A percentile compares a stretch with the other conserved stretches of the same genome.
These are phyloP conservation scores for Dusona sp. DNA, from an alignment of 2,888 invertebrate species.

Conservation along the genomic window DNA sequence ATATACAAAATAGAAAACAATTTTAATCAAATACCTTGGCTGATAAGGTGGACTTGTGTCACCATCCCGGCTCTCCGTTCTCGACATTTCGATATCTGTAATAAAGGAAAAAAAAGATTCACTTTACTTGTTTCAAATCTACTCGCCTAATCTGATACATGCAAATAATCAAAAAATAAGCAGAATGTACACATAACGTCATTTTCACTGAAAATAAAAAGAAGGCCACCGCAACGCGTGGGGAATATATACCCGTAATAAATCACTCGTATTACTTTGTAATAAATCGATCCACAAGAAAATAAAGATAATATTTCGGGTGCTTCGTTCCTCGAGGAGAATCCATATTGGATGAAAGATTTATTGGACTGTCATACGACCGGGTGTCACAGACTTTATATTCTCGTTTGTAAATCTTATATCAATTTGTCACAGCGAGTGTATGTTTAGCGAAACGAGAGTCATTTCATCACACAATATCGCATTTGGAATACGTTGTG, in stretches of 20 bases:
- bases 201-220: neutral
- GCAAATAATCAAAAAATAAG: neutral
- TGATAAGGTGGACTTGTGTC: slow-evolving; percentile 79
- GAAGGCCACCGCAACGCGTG: neutral
- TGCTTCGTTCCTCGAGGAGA: slow-evolving; percentile 9
- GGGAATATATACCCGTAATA: neutral
- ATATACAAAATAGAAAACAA: neutral
- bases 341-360: slow-evolving; percentile 23
- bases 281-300: slow-evolving; percentile 24
- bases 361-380: slow-evolving; percentile 29
- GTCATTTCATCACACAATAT: slow-evolving; percentile 33
- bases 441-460: slow-evolving; percentile 23
- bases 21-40: slow-evolving; percentile 76
- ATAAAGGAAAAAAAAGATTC: slow-evolving; percentile 53
- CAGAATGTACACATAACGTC: neutral
- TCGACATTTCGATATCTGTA: slow-evolving; percentile 79
- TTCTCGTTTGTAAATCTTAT: slow-evolving; percentile 63
- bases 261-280: slow-evolving; percentile 1
- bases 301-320: slow-evolving; percentile 26
- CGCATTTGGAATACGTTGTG: slow-evolving; percentile 26
- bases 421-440: slow-evolving; percentile 63
- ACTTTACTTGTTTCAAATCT: neutral
- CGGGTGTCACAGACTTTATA: slow-evolving; percentile 44
- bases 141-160: neutral
- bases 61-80: slow-evolving; percentile 75